Percentiles rank a stretch among this genome's conserved stretches.
Conservation (phyloP, 2,888 invertebrate species). For the Baronia brevicornis region DNA sequence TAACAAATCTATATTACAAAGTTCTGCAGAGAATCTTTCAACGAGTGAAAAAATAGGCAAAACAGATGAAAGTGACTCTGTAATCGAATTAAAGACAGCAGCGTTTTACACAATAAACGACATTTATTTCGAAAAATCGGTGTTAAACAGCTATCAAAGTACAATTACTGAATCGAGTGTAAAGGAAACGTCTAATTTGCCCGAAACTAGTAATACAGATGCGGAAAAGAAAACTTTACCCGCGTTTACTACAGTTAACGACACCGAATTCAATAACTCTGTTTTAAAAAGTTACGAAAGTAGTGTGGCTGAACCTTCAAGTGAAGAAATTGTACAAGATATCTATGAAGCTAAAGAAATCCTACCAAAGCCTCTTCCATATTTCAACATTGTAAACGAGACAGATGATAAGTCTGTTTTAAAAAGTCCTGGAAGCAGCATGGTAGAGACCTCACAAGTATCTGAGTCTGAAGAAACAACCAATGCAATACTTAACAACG, state of each 20-base stretch:
- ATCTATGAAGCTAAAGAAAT: slow-evolving; percentile 20
- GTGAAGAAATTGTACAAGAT: slow-evolving; percentile 23
- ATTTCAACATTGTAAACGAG: slow-evolving; percentile 36
- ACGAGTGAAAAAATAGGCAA: slow-evolving; percentile 31
- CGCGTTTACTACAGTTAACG: slow-evolving; percentile 41
- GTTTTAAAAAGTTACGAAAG: slow-evolving; percentile 45
- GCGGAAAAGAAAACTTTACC: slow-evolving; percentile 34
- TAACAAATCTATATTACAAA: slow-evolving; percentile 55
- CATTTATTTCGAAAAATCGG: slow-evolving; percentile 44
- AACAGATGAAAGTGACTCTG: slow-evolving; percentile 29
- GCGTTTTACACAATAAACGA: slow-evolving; percentile 46
- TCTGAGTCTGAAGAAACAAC: slow-evolving; percentile 19
- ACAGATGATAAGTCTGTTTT: slow-evolving; percentile 47
- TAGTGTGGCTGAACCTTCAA: slow-evolving; percentile 31
- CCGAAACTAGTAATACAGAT: slow-evolving; percentile 10
- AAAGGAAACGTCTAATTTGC: slow-evolving; percentile 19
- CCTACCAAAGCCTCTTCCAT: slow-evolving; percentile 27
- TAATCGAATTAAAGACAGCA: slow-evolving; percentile 32
- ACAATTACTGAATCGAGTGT: slow-evolving; percentile 36
- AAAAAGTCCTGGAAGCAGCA: slow-evolving; percentile 40
- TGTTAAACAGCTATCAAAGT: slow-evolving; percentile 52
- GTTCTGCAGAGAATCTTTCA: slow-evolving; percentile 44
- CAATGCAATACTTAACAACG: slow-evolving; percentile 10
- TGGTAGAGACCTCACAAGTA: slow-evolving; percentile 29
- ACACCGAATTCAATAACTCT: slow-evolving; percentile 45